These are phyloP conservation scores for Limnephilus rhombicus DNA, from an alignment of 2,888 invertebrate genomes.

Conservation along the genomic window DNA sequence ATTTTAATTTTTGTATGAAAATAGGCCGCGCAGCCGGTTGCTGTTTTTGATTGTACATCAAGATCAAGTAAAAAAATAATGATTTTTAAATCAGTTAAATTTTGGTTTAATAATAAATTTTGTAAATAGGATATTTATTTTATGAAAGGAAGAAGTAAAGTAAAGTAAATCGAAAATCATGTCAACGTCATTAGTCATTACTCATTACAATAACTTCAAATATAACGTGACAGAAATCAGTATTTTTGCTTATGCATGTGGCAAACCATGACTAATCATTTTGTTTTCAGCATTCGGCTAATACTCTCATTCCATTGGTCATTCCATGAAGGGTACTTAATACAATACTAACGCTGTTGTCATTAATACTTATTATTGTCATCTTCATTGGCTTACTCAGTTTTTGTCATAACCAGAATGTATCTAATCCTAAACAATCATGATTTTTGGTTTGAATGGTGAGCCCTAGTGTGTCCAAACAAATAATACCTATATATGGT, in stretches of 20 bases:
- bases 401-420: constrained; percentile 7
- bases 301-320: constrained; percentile 18
- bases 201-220: too few relatives aligned
- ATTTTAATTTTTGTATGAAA: too few relatives aligned
- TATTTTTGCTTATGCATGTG: constrained; percentile 15
- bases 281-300: not conserved
- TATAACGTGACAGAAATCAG: not conserved
- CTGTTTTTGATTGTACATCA: too few relatives aligned
- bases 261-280: constrained; percentile 3
- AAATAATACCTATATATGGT: not conserved
- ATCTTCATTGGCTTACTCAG: constrained; percentile 3
- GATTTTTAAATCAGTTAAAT: too few relatives aligned
- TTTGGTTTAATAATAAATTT: too few relatives aligned
- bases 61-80: too few relatives aligned
- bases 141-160: too few relatives aligned
- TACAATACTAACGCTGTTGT: not conserved
- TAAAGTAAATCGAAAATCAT: not conserved
- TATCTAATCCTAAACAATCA: not conserved
- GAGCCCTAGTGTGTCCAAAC: constrained; percentile 10
- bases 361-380: not conserved
- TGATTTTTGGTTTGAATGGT: not conserved
- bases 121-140: too few relatives aligned
- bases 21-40: too few relatives aligned
- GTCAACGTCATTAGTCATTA: not conserved
- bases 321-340: not conserved